Evolutionary conservation across 1,140 invertebrate species (phyloP).

Genomic region (Temnothorax nylanderi): DNA sequence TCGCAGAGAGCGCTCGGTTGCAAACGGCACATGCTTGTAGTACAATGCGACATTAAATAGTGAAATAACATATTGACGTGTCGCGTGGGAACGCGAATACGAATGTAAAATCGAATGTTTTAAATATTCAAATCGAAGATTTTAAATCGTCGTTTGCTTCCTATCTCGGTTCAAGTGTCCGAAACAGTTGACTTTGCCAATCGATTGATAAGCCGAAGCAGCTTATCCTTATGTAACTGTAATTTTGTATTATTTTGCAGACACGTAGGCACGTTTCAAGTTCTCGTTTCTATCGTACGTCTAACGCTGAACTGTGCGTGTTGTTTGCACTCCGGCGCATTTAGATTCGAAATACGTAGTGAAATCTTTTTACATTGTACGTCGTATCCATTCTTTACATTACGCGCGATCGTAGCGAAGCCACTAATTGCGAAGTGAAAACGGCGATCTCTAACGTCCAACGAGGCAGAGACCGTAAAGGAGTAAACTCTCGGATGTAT

Average conservation of each 20-base stretch:
- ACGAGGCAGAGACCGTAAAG: background rate
- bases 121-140: background rate
- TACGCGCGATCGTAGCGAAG: background rate
- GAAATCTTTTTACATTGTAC: background rate
- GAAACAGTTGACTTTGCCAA: constrained; percentile 30
- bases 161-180: background rate
- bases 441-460: background rate
- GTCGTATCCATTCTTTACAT: background rate
- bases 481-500: background rate
- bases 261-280: background rate
- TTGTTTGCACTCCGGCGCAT: constrained; percentile 4
- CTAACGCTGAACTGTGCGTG: background rate
- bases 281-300: background rate
- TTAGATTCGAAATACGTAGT: constrained; percentile 8
- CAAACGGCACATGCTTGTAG: background rate
- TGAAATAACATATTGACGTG: background rate
- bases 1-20: background rate
- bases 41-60: background rate
- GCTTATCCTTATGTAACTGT: constrained; percentile 17
- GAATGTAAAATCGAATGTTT: background rate
- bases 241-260: constrained; percentile 13
- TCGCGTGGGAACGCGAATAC: background rate
- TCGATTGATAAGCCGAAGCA: constrained; percentile 36
- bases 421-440: background rate
- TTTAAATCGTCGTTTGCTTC: background rate